Conservation (phyloP, 92 coral and sea anemone genomes). For the Pocillopora grandis region DNA sequence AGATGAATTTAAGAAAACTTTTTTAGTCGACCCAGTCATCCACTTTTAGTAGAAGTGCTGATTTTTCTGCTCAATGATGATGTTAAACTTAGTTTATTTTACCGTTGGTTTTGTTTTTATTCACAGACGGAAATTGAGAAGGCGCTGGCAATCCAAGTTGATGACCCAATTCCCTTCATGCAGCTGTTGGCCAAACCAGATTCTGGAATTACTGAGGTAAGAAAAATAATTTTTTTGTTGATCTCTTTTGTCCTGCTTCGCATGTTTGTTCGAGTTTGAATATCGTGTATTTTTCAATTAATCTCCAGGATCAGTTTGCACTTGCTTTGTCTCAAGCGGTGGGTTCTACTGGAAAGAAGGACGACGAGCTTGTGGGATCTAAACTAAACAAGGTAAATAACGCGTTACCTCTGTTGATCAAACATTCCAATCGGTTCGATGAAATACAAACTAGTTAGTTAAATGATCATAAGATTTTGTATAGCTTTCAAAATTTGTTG, state of each 20-base stretch:
- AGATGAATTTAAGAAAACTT: too few relatives aligned
- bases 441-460: neutral
- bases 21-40: too few relatives aligned
- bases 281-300: neutral
- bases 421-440: neutral
- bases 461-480: too few relatives aligned
- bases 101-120: neutral
- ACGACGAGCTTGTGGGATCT: slow-evolving; percentile 88
- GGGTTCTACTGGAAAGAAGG: slow-evolving; percentile 81
- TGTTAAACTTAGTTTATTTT: neutral
- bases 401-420: neutral
- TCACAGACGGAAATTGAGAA: slow-evolving; percentile 83
- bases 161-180: slow-evolving; percentile 98
- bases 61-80: too few relatives aligned
- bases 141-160: slow-evolving; percentile 87
- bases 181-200: slow-evolving; percentile 87
- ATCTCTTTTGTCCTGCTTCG: neutral
- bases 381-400: slow-evolving; percentile 92
- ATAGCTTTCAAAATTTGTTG: neutral
- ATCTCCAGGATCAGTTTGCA: slow-evolving; percentile 90
- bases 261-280: neutral
- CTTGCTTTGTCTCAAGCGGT: slow-evolving; percentile 97
- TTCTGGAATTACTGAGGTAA: slow-evolving; percentile 92
- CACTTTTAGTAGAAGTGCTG: too few relatives aligned
- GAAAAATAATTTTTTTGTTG: neutral